Percentiles rank a stretch among this genome's conserved stretches.
Evolutionary conservation across 2,888 invertebrate species (phyloP).

Genomic region (Bellardia pandia): DNA sequence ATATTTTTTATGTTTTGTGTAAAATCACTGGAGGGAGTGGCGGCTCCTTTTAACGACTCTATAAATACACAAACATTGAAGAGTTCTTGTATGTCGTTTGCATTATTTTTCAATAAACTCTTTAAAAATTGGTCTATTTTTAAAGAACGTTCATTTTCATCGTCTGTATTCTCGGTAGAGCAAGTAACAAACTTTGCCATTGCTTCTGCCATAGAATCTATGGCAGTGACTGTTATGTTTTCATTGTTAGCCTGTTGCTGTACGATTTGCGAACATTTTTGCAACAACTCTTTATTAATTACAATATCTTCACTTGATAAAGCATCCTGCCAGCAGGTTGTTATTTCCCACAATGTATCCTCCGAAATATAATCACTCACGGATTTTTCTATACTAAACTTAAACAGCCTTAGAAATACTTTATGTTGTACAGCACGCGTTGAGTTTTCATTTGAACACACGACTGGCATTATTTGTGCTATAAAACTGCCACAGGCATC

Average conservation of each 20-base stretch:
- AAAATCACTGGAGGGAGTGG: slow-evolving; percentile 74
- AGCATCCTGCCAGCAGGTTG: slow-evolving; percentile 86
- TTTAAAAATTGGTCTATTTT: slow-evolving; percentile 78
- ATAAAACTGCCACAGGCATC: slow-evolving; percentile 85
- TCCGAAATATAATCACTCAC: slow-evolving; percentile 80
- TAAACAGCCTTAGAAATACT: slow-evolving; percentile 84
- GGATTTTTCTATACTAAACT: slow-evolving; percentile 83
- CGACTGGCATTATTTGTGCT: slow-evolving; percentile 85
- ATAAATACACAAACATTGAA: slow-evolving; percentile 77
- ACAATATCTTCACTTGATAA: slow-evolving; percentile 82
- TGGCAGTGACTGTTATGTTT: slow-evolving; percentile 66
- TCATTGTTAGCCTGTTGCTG: slow-evolving; percentile 73
- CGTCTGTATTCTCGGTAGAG: slow-evolving; percentile 79
- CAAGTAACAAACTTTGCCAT: slow-evolving; percentile 81
- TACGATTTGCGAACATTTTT: slow-evolving; percentile 77
- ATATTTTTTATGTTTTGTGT: slow-evolving; percentile 71
- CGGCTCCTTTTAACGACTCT: slow-evolving; percentile 76
- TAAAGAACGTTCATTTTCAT: slow-evolving; percentile 75
- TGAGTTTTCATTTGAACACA: slow-evolving; percentile 84
- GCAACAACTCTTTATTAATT: slow-evolving; percentile 77
- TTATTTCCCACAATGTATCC: slow-evolving; percentile 86
- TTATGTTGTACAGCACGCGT: slow-evolving; percentile 82
- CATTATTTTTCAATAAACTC: slow-evolving; percentile 59
- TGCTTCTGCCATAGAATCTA: slow-evolving; percentile 79
- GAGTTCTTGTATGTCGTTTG: slow-evolving; percentile 53